These are phyloP conservation scores for Catagonus wagneri DNA, from an alignment of 2,113 vertebrate species.

Conservation along the genomic window DNA sequence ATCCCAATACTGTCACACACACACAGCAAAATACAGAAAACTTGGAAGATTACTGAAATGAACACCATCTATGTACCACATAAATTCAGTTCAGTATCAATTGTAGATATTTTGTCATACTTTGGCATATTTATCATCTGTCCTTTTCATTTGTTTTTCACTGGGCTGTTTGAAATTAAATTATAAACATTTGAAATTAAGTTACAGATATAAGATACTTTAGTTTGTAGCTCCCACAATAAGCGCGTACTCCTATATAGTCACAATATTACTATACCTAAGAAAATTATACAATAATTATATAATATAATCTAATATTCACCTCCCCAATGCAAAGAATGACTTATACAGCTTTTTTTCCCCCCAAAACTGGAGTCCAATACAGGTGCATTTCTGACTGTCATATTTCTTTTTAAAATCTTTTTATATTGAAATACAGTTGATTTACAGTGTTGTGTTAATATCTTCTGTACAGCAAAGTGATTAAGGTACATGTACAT, in stretches of 20 bases:
- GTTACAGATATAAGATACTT: neutral
- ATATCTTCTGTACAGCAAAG: too few species aligned
- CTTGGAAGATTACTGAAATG: neutral
- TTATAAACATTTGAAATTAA: slow-evolving; percentile 25
- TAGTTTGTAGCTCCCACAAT: neutral
- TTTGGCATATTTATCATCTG: neutral
- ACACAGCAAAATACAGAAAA: neutral
- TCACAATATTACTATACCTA: neutral
- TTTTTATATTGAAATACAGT: too few species aligned
- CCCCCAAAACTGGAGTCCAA: neutral
- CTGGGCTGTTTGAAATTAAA: neutral
- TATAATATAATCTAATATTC: neutral
- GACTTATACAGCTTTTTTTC: neutral
- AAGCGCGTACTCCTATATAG: neutral
- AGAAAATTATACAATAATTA: neutral
- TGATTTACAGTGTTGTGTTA: too few species aligned
- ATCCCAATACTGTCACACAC: too few species aligned
- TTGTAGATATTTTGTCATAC: neutral
- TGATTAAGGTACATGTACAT: too few species aligned
- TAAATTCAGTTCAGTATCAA: neutral
- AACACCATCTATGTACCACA: neutral
- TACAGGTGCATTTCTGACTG: neutral
- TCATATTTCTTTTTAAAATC: neutral
- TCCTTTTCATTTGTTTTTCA: neutral
- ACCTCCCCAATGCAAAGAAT: neutral